Percentiles rank a stretch among this genome's conserved stretches.
Evolutionary conservation across 2,797 vertebrate genomes (phyloP).

Genomic region (Brotogeris chrysoptera): DNA sequence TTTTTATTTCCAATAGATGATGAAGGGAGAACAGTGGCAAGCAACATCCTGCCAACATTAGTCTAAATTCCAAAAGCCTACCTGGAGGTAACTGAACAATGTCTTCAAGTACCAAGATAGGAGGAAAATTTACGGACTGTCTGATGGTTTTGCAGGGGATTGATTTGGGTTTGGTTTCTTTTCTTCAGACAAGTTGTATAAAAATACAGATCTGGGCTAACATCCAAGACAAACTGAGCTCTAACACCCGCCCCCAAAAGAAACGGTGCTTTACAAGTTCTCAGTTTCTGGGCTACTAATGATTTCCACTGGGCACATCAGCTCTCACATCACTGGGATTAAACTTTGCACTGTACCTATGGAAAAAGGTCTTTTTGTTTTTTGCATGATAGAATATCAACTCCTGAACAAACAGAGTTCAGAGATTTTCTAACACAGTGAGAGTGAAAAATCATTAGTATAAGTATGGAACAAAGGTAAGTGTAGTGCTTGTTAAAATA

Average conservation of each 20-base stretch:
- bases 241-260: not conserved
- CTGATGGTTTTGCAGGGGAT: fast-evolving
- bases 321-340: not conserved
- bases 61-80: not conserved
- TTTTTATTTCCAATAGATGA: not conserved
- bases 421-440: not conserved
- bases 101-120: not conserved
- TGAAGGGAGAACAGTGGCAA: not conserved
- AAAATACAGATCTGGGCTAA: not conserved
- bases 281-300: not conserved
- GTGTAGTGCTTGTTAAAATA: not conserved
- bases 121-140: not conserved
- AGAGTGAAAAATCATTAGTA: not conserved
- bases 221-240: not conserved
- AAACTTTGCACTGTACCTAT: not conserved
- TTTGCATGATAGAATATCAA: not conserved
- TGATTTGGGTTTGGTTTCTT: not conserved
- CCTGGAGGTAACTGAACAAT: not conserved
- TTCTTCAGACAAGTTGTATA: not conserved
- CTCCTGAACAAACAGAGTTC: not conserved
- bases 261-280: too few species aligned
- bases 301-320: not conserved
- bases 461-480: not conserved
- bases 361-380: not conserved
- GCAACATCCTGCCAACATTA: not conserved